Base-by-base conservation (phyloP, 2,888 invertebrate genomes). In the Oligia fasciuncula region DNA sequence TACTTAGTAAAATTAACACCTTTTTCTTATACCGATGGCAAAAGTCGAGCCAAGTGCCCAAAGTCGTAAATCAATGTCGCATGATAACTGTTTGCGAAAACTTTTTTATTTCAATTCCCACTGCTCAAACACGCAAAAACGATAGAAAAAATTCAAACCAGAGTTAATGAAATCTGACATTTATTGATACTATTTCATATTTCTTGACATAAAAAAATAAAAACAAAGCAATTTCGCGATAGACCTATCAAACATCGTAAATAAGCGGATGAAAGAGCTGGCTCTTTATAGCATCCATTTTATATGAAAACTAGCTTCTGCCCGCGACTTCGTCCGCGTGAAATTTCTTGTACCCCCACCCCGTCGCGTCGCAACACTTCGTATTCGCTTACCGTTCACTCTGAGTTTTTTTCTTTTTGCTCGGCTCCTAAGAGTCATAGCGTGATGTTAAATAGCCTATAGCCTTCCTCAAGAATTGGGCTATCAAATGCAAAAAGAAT, bases 131-230 rank as follows among this genome's bases (percentile, higher is more conserved):
- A 76, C 29, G 46, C 54, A 63, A 78, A 72, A 51, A 23, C 19
- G 17, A 29, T 67, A 68, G 69, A 76, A 76, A 73, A 85, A 80
- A 74, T 57, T 29, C 68, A 72, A 84, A 84, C 71, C 78, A 74
- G 67, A 86, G 81, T 80, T 82, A 87, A 84, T 89, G 71, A 81
- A 84, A 83, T 80, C 79, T 83, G 90, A 85, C 88, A 84, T 88
- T 89, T 85, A 88, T 89, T 78, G 78, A 67, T 83, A 84, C 79
- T 87, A 83, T 85, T 82, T 89, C 75, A 80, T 73, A 68, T 84
- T 43, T 67, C 54, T 43, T 68, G 81, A 73, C 66, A 83, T 89
- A 82, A 82, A 87, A 76, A 85, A 88, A 78, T 75, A 78, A 87
- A 89, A 85, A 86, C 82, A 85, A 89, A 85, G 75, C 79, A 68